phyloP scores from a whole-genome alignment of 2,113 vertebrate species.

The Phalacrocorax carbo region DNA sequence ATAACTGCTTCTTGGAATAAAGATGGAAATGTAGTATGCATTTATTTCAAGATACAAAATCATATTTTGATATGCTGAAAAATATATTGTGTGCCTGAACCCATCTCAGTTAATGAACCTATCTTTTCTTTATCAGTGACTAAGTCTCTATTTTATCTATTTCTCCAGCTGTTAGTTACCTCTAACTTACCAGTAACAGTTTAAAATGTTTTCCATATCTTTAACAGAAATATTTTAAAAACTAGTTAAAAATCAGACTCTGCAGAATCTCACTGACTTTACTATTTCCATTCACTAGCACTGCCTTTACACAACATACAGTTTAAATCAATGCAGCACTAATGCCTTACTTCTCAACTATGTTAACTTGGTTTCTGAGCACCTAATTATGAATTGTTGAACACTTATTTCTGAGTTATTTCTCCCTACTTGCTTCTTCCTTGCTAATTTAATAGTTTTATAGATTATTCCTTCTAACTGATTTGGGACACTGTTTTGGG shows the following conservation, averaged over 20 bases:
- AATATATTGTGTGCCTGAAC: neutral
- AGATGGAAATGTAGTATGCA: neutral
- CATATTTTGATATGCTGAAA: neutral
- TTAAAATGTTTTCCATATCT: neutral
- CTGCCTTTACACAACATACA: neutral
- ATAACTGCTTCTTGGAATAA: neutral
- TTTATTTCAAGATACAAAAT: neutral
- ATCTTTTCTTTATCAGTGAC: neutral
- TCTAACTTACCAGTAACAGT: neutral
- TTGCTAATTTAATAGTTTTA: neutral
- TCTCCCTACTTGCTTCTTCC: neutral
- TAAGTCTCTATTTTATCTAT: neutral
- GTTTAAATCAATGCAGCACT: neutral
- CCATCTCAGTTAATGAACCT: neutral
- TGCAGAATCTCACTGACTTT: neutral
- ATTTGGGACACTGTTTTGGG: neutral
- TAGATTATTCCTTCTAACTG: neutral
- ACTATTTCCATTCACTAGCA: neutral
- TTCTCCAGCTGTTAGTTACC: neutral
- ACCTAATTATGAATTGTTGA: neutral
- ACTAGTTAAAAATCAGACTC: neutral
- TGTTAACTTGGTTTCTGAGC: neutral
- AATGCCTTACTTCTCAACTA: neutral
- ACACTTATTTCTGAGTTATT: neutral
- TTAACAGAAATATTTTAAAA: neutral